Base-by-base conservation (phyloP, 2,888 invertebrate genomes). In the Pyrocoelia pectoralis region DNA sequence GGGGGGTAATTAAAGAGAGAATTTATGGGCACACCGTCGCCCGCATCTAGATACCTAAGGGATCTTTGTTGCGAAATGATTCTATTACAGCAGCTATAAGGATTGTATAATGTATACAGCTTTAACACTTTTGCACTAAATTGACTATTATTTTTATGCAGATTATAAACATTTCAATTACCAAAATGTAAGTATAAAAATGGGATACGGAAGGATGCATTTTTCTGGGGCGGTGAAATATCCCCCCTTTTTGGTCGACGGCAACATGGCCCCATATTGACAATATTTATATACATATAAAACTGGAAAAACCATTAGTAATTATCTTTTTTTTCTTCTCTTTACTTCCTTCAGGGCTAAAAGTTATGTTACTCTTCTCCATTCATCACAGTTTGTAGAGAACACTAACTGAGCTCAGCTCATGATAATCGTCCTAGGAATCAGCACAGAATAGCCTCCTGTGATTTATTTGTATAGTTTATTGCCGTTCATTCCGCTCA, bases 1-100 rank as follows among this genome's bases (percentile, higher is more conserved):
- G 76, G 79, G 79, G 77, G 79, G 79, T 82, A 82, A 82, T 82
- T 82, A 82, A 82, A 81, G 81, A 74, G 76, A 72, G 79, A 80
- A 82, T 82, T 82, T 82, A 82, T 82, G 79, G 78, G 77, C 75
- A 73, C 77, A 74, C 77, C 78, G 79, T 75, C 76, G 75, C 76
- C 74, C 77, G 80, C 79, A 80, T 80, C 79, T 76, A 76, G 78
- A 79, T 76, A 70, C 70, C 70, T 72, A 64, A 65, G 68, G 70
- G 70, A 71, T 72, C 68, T 70, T 70, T 70, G 66, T 55, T 53
- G 48, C 62, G 53, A 61, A 66, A 66, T 60, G 51, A 62, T 59
- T 64, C 63, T 63, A 58, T 62, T 63, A 58, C 58, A 56, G 49
- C 54, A 49, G 58, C 58, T 56, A 41, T 52, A 38, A 60, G 48